Evolutionary conservation across 2,113 vertebrate species (phyloP).

Genomic region (Rhynchopsitta pachyrhyncha): DNA sequence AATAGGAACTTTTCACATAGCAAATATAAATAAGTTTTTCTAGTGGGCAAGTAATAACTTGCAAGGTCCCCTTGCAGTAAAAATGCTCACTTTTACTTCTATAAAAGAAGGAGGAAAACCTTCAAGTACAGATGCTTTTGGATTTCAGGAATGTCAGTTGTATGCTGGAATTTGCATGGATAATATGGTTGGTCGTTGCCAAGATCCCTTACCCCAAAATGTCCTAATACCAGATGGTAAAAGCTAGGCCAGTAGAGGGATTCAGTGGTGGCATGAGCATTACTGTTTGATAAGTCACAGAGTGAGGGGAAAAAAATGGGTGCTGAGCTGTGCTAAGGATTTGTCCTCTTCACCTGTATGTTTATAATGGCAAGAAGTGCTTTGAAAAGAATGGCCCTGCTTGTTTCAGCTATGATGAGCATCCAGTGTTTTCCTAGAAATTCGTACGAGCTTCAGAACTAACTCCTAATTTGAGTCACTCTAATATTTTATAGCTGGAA

Average conservation of each 20-base stretch:
- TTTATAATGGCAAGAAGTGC: background rate
- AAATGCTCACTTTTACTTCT: background rate
- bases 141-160: background rate
- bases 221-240: background rate
- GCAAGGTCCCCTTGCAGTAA: background rate
- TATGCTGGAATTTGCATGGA: background rate
- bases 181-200: background rate
- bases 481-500: background rate
- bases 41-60: background rate
- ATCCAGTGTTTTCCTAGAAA: background rate
- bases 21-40: background rate
- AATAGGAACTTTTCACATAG: background rate
- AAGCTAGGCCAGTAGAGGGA: background rate
- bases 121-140: background rate
- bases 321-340: background rate
- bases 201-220: background rate
- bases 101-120: background rate
- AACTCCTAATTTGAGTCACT: background rate
- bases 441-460: background rate
- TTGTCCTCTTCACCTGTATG: background rate
- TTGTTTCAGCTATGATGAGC: background rate
- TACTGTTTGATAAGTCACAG: background rate
- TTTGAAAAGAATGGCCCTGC: background rate
- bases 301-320: fast-evolving
- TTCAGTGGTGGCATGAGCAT: background rate